A percentile compares a stretch with the other conserved stretches of the same genome.
Evolutionary conservation across 2,888 invertebrate genomes (phyloP).

Genomic region (Rutpela maculata): DNA sequence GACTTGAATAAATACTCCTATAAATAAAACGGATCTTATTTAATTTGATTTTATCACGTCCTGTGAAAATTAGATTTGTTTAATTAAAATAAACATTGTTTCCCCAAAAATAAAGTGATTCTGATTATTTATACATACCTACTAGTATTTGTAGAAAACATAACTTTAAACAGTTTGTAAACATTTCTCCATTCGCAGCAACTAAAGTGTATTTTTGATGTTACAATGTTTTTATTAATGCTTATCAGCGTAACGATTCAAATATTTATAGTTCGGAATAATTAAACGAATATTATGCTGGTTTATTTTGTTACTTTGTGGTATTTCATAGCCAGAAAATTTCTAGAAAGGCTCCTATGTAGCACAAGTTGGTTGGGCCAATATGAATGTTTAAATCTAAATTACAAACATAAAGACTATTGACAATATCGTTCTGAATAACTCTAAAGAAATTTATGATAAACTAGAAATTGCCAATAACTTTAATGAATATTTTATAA

Average conservation of each 20-base stretch:
- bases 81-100: conserved; percentile 30
- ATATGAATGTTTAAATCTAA: too few relatives aligned
- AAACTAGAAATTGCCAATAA: too few relatives aligned
- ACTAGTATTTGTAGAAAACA: conserved; percentile 5
- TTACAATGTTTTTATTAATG: conserved; percentile 2
- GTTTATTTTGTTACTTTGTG: too few relatives aligned
- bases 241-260: conserved; percentile 17
- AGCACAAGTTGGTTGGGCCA: too few relatives aligned
- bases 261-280: conserved; percentile 12
- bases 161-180: conserved; percentile 1
- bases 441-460: too few relatives aligned
- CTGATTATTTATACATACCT: conserved; percentile 7
- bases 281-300: conserved; percentile 4
- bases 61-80: conserved; percentile 26
- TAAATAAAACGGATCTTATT: conserved; percentile 31
- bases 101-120: conserved; percentile 14
- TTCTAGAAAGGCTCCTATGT: too few relatives aligned
- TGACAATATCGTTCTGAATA: too few relatives aligned
- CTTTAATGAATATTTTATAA: too few relatives aligned
- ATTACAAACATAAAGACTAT: too few relatives aligned
- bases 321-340: too few relatives aligned
- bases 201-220: not conserved
- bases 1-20: conserved; percentile 27
- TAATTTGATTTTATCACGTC: conserved; percentile 35
- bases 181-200: not conserved